Base-by-base conservation (phyloP, 2,113 vertebrate species). In the Melanocharis versteri region DNA sequence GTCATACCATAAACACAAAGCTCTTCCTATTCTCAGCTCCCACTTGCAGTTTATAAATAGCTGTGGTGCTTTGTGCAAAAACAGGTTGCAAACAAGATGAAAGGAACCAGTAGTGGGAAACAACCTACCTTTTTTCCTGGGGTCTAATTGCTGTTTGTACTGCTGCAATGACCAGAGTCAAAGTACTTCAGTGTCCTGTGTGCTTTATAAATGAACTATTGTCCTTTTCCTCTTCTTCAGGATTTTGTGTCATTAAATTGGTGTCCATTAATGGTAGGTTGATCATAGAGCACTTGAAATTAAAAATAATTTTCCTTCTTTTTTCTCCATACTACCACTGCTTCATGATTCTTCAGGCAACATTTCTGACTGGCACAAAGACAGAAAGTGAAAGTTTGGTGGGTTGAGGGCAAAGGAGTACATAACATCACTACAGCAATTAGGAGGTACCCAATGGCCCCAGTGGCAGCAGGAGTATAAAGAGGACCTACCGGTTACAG, bases 31-130 rank as follows among this genome's bases (percentile, higher is more conserved):
- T 95, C 87, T 93, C 72, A 60, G 68, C 61, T 95, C 87, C 54
- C 61, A 87, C 77, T 78, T 71, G 78, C 48, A 71, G 71, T 80
- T 95, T 92, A 96, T 94, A 92, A 95, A 96, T 90, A 94, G 56
- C 71, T 79, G 30, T 57, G 31, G 11, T 28, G 50, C 33, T 84
- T 81, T 89, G 30, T 56, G 53, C 37, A 83, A 90, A 94, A 97
- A 33, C 76, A 94, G 80, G 70, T 94, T 96, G 69, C 71, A 89
- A 92, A 78, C 71, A 96, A 90, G 53, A 60, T 53, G n/a, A 76
- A 82, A 85, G 40, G 56, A 82, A 68, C 4, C 22, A 58, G 37
- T 13, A 71, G 44, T 47, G 58, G 53, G 47, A 94, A 89, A 69
- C 51, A 89, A 64, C 9, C 33, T 62, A 22, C 18, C 20, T 18